phyloP scores from a whole-genome alignment of 2,888 invertebrate genomes.

The Pristionchus japonicus region DNA sequence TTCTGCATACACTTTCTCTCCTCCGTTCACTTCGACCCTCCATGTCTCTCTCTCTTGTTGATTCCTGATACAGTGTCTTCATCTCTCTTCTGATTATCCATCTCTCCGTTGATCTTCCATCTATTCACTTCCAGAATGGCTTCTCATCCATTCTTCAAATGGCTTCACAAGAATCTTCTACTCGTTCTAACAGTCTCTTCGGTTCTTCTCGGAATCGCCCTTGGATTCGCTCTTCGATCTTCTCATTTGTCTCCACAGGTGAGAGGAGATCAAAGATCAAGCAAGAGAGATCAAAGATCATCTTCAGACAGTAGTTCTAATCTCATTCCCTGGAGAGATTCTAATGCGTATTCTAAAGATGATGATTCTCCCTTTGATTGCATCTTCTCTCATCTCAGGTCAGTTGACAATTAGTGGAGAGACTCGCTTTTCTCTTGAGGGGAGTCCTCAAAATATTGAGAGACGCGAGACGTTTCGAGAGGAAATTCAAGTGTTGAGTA shows the following conservation, averaged over 20 bases:
- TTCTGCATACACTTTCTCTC: background rate
- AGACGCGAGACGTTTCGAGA: background rate
- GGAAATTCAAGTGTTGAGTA: background rate
- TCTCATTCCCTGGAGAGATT: constrained; percentile 83
- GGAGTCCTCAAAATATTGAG: constrained; percentile 18
- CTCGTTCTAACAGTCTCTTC: constrained; percentile 80
- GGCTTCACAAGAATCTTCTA: constrained; percentile 79
- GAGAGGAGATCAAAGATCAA: background rate
- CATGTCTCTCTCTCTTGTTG: background rate
- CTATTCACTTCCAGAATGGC: background rate
- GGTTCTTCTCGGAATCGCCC: constrained; percentile 80
- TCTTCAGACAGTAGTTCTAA: constrained; percentile 79
- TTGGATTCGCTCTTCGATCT: constrained; percentile 79
- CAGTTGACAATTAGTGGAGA: background rate
- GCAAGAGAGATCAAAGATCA: background rate
- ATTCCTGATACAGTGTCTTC: background rate
- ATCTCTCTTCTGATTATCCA: background rate
- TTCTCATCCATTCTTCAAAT: constrained; percentile 60
- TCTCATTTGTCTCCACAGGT: constrained; percentile 65
- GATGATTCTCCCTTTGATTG: constrained; percentile 83
- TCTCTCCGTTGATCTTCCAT: background rate
- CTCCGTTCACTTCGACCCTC: background rate
- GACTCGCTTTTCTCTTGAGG: background rate
- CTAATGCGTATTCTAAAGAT: constrained; percentile 83
- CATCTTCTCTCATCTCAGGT: constrained; percentile 82